Base-by-base conservation (phyloP, 2,797 vertebrate genomes). In the Cryptoprocta ferox region DNA sequence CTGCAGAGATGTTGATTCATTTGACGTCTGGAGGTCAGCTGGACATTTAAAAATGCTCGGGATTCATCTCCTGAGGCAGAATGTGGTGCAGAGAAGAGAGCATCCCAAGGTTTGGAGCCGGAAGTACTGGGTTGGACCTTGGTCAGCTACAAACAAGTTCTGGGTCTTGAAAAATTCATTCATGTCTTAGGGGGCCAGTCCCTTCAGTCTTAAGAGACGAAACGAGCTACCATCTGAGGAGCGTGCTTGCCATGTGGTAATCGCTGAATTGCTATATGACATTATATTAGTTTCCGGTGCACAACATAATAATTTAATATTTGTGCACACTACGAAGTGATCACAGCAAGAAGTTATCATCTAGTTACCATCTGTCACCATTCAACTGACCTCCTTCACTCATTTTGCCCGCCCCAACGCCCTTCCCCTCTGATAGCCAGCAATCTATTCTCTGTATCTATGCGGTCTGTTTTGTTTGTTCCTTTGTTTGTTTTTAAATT, bases 1-100 rank as follows among this genome's bases (percentile, higher is more conserved):
- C 71, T n/a, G 30, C 16, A 32, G 4, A 1, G 3, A 0, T 6
- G 19, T 18, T 19, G 32, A 4, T 11, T 30, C 82, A 0, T 35
- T 0, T 9, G 39, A 39, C 26, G 59, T 7, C 45, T 78, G 80
- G 14, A 32, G 78, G 66, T 39, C 59, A 5, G 39, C 5, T 0
- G 13, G 68, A 16, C 45, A 0, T 35, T 6, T 1, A 13, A 30
- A 30, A 63, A 37, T 0, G 15, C n/a, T 12, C 8, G 1, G 4
- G 28, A 8, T 73, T 30, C 28, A 15, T 26, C n/a, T 37, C 16
- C 24, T 9, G 11, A 1, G 28, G 68, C 7, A 5, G 48, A 3
- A 1, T 3, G 18, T 30, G 86, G n/a, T 11, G 1, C 0, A 0
- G 71, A 66, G 35, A 26, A 50, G 28, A 24, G 24, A 9, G 3